phyloP scores from a whole-genome alignment of 2,113 vertebrate genomes.

The Cardinalis cardinalis region DNA sequence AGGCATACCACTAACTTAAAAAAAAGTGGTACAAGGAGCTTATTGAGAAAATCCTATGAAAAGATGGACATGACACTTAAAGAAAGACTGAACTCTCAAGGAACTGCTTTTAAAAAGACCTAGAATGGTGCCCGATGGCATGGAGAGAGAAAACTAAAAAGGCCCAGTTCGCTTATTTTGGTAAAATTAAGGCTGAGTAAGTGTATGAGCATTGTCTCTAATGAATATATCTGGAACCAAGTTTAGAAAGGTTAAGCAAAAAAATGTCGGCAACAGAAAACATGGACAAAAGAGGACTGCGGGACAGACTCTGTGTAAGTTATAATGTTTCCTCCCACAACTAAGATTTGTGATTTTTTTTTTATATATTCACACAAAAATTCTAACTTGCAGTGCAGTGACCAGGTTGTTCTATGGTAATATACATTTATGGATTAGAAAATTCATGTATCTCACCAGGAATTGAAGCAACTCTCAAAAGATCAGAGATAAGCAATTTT shows the following conservation, averaged over 20 bases:
- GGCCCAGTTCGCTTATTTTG: neutral
- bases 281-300: neutral
- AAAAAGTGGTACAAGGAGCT: neutral
- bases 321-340: neutral
- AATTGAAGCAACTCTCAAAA: neutral
- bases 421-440: neutral
- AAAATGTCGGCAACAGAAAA: neutral
- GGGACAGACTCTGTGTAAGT: rapidly evolving
- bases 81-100: neutral
- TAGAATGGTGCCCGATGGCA: neutral
- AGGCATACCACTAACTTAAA: neutral
- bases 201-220: neutral
- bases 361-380: neutral
- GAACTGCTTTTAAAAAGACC: neutral
- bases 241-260: neutral
- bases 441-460: neutral
- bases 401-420: neutral
- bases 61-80: neutral
- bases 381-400: neutral
- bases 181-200: neutral
- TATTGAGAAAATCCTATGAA: neutral
- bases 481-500: neutral
- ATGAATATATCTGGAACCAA: neutral
- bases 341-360: neutral
- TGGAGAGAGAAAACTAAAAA: neutral